Evolutionary conservation across 2,888 invertebrate species (phyloP).

Genomic region (Eueremaeus valkanovi): DNA sequence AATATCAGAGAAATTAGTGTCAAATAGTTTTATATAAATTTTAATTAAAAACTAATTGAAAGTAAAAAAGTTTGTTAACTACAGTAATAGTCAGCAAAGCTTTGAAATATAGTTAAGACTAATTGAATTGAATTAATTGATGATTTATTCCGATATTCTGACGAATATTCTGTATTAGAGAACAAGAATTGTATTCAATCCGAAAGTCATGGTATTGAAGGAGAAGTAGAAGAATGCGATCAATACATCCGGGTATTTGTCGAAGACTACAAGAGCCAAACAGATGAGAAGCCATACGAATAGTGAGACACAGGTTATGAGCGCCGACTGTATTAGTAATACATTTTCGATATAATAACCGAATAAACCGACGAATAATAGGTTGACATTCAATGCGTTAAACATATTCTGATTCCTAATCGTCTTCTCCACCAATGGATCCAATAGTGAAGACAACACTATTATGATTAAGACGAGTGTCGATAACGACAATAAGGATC

Average conservation of each 20-base stretch:
- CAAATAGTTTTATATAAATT: too few species aligned
- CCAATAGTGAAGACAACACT: background rate
- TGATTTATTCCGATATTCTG: too few species aligned
- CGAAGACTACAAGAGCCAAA: background rate
- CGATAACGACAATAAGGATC: background rate
- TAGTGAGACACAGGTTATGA: background rate
- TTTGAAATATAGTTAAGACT: too few species aligned
- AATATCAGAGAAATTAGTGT: too few species aligned
- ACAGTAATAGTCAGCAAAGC: too few species aligned
- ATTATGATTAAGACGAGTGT: background rate
- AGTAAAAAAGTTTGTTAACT: too few species aligned
- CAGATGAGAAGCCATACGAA: background rate
- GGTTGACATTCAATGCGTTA: background rate
- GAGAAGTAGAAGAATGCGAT: background rate
- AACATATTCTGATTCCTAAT: background rate
- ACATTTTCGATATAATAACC: background rate
- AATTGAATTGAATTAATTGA: too few species aligned
- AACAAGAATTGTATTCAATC: background rate
- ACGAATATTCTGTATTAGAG: too few species aligned
- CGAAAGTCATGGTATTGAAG: background rate
- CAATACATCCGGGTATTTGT: background rate
- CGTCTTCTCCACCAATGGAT: background rate
- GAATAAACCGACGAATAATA: background rate
- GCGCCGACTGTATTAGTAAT: background rate
- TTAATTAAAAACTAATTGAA: too few species aligned